Evolutionary conservation across 2,888 invertebrate genomes (phyloP).

Genomic region (Fabriciana adippe): DNA sequence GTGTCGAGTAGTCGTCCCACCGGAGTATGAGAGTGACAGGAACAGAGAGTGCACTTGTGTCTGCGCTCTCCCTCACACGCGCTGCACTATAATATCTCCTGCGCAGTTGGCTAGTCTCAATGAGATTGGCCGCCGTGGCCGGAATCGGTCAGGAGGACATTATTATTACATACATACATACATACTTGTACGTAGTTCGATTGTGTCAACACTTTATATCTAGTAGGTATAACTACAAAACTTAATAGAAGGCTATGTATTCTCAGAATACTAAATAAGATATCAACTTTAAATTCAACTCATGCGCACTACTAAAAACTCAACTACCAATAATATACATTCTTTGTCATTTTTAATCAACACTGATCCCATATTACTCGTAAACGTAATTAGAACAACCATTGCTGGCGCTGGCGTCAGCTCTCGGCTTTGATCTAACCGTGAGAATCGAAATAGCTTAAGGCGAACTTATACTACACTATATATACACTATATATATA

Average conservation of each 20-base stretch:
- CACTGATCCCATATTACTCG: conserved; percentile 11
- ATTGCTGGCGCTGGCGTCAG: background rate
- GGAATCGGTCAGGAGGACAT: too few species aligned
- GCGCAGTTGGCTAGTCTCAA: too few species aligned
- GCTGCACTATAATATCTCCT: too few species aligned
- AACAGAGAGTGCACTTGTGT: too few species aligned
- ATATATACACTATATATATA: background rate
- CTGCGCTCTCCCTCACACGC: too few species aligned
- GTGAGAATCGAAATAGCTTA: conserved; percentile 34
- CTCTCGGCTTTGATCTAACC: conserved; percentile 30
- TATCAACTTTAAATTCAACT: background rate
- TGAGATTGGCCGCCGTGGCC: too few species aligned
- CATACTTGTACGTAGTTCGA: too few species aligned
- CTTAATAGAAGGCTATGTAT: background rate
- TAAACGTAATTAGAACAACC: conserved; percentile 7
- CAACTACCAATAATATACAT: conserved; percentile 6
- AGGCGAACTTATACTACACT: conserved; percentile 26
- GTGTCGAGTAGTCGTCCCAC: too few species aligned
- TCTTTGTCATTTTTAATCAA: conserved; percentile 17
- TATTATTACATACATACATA: too few species aligned
- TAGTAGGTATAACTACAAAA: too few species aligned
- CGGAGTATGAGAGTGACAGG: too few species aligned
- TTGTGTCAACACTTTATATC: too few species aligned
- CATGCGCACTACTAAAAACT: background rate
- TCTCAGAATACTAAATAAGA: background rate